These are phyloP conservation scores for Uropsilus gracilis DNA, from an alignment of 2,113 vertebrate species.

Conservation along the genomic window DNA sequence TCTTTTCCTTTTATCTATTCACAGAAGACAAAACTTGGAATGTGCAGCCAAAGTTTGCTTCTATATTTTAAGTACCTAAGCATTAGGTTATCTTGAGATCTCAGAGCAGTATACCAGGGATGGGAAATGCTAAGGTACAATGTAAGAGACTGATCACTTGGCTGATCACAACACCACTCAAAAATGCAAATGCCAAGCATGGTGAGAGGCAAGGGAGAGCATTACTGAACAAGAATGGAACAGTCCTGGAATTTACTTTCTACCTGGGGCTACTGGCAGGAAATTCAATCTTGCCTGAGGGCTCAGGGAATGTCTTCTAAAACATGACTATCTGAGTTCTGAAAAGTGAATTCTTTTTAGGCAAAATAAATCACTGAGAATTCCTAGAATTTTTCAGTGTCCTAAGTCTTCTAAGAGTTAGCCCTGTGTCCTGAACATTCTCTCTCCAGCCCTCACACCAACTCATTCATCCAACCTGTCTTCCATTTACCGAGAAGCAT, in stretches of 20 bases:
- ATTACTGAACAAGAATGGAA: background rate
- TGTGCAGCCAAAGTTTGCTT: background rate
- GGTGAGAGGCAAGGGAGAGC: background rate
- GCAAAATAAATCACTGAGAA: background rate
- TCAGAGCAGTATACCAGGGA: background rate
- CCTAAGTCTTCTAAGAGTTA: background rate
- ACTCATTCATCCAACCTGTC: background rate
- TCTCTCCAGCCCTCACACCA: fast-evolving
- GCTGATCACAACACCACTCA: background rate
- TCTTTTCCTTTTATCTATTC: background rate
- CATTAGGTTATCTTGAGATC: background rate
- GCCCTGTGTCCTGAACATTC: background rate
- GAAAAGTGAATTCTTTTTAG: background rate
- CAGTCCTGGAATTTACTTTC: background rate
- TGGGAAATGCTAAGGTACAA: background rate
- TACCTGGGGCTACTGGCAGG: background rate
- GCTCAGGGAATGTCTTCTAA: background rate
- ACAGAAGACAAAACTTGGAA: background rate
- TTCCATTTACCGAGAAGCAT: background rate
- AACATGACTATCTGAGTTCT: background rate
- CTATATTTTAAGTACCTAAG: background rate
- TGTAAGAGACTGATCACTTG: background rate
- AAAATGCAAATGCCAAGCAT: background rate
- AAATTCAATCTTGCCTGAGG: background rate
- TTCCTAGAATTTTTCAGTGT: background rate